Evolutionary conservation across 2,113 vertebrate genomes (phyloP), one percentile per base, ranked within the genome.

Genomic region (Tretioscincus oriximinensis): DNA sequence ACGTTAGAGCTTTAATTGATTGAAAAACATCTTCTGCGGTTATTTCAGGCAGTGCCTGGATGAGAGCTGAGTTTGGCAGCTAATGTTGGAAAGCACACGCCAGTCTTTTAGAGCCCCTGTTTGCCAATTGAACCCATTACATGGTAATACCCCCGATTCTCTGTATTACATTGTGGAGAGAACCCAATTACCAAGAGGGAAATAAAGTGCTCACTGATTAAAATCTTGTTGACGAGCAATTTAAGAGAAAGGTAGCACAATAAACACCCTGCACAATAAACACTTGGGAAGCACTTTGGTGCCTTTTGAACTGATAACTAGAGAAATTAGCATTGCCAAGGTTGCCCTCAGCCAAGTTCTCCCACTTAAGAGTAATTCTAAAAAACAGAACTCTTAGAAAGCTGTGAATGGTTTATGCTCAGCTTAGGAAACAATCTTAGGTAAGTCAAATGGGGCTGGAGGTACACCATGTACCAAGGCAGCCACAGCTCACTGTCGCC

Each of bases 281-380:
- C 87, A 87, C 89, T 92, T 92, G 84, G 11, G 84, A 88, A 89
- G 86, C 1, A 3, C 88, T 90, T 91, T 87, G 71, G 64, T 77
- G 86, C 86, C 87, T 88, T 85, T 88, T 90, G 90, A 93, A 91
- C 90, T 90, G 91, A 91, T 89, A 92, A 92, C 88, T 47, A 77
- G 63, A 87, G 85, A 90, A 92, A 93, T 92, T 90, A 92, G 86
- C 90, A 86, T 87, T 86, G 89, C 72, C 90, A 85, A 81, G 80
- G 76, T 76, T 86, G 90, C 84, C 88, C 89, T 87, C 83, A 87
- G 88, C 86, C 90, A 90, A 85, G 82, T 76, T 87, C 73, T 85
- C 29, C 60, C 85, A 88, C 80, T 91, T 84, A 28, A 88, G 82
- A 80, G 67, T 85, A 73, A 84, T 91, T 85, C 75, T 87, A 81